Conservation (phyloP, 2,888 invertebrate species). For the Drosophila siamana region DNA sequence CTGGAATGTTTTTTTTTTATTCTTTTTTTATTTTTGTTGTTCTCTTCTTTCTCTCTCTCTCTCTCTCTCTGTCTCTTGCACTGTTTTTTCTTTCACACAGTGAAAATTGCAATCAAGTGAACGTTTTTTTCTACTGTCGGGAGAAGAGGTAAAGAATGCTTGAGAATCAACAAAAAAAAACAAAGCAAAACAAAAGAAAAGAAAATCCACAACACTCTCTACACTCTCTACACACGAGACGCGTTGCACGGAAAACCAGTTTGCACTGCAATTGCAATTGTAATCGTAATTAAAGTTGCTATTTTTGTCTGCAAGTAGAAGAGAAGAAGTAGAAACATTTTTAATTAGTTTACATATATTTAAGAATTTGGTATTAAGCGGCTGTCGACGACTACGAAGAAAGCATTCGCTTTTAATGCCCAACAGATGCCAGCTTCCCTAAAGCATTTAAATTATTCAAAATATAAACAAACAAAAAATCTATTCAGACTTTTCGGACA, state of each 20-base stretch:
- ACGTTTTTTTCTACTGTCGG: constrained; percentile 38
- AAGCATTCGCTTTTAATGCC: no score
- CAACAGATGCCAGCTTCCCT: constrained; percentile 26
- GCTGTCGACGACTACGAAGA: no score
- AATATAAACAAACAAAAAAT: background rate
- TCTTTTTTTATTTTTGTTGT: background rate
- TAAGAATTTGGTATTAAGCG: no score
- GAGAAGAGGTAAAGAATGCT: constrained; percentile 7
- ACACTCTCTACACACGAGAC: no score
- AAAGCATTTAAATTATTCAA: no score
- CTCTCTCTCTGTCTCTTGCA: constrained; percentile 4
- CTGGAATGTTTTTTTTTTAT: constrained; percentile 43
- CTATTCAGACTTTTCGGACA: background rate
- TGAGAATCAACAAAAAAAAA: no score
- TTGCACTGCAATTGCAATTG: background rate
- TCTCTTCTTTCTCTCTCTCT: constrained; percentile 12
- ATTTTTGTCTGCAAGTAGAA: constrained; percentile 48
- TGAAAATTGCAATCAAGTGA: constrained; percentile 69
- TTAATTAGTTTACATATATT: no score
- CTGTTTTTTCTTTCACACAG: constrained; percentile 51
- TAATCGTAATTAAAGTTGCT: constrained; percentile 20
- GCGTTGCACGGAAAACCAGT: background rate
- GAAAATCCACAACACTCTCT: no score
- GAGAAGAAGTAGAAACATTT: constrained; percentile 19
- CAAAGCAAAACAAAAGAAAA: no score